Base-by-base conservation (phyloP, 2,888 invertebrate species). In the Sarcophaga rosellei region DNA sequence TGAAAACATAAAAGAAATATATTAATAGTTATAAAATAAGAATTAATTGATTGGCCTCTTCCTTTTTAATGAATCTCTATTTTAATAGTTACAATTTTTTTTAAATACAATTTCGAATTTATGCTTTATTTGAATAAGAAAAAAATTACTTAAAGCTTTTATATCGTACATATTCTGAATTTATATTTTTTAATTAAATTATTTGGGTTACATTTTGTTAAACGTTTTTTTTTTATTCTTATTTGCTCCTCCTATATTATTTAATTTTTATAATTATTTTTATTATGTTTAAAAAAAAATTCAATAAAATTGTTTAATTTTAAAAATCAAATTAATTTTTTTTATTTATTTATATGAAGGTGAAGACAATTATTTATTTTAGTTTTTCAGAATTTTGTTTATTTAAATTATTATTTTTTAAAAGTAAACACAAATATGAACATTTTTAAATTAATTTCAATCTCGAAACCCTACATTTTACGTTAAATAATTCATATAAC, bases 21-120 rank as follows among this genome's bases (percentile, higher is more conserved):
- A 53, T 53, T 53, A 15, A 15, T 15, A 15, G 53, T 17, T 5
- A 53, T 15, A 53, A 53, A 25, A 68, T 35, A 3, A 10, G n/a
- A 65, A 35, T 44, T 6, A 78, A 63, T 69, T 78, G 4, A 47
- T 73, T 77, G 45, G 23, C 23, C n/a, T 47, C 25, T 62, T 63
- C 70, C 17, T 47, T 25, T 70, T 74, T 47, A 79, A 79, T 73
- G 79, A 82, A 82, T 79, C 82, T 78, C 83, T 68, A 73, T 68
- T 62, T 21, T 23, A 66, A 5, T 69, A 17, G 8, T 47, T 62
- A 44, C 47, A 62, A 62, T 65, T 35, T 72, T 45, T 44, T 65
- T 61, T 68, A 73, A n/a, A 76, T 78, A 11, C 44, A 65, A n/a
- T 66, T 69, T 70, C 12, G 20, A 72, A 47, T 73, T 44, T 65